Base-by-base conservation (phyloP, 2,113 vertebrate genomes). In the Ctenomys sociabilis region DNA sequence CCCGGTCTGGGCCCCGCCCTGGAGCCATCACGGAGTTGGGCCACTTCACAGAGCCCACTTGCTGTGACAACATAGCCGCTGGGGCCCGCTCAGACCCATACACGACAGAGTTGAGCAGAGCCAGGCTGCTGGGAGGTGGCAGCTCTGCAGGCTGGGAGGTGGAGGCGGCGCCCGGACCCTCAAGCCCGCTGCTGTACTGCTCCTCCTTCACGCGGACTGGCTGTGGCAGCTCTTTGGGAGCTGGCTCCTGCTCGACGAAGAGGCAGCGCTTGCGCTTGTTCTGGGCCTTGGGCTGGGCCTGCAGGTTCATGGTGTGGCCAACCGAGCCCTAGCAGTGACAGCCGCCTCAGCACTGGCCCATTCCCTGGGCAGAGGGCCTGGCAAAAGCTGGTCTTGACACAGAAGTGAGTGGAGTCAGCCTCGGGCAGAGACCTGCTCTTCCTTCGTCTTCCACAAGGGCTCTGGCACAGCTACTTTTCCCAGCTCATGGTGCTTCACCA, bases 191-290 rank as follows among this genome's bases (percentile, higher is more conserved):
- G 90, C 99, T 99, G 90, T 99, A 99, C 63, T 99, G 98, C 63
- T 99, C 99, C 88, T 99, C 99, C 13, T 99, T 99, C 49, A 98
- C 96, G 35, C 97, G 59, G 85, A 97, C 16, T 81, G 97, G 21
- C 90, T 90, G 97, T 2, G 98, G 98, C 13, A 98, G 94, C 88
- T 99, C 99, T 98, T 99, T 99, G 96, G 99, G 90, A 57, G 98
- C 30, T 95, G 98, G 88, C 91, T 98, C 98, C 97, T 98, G 99
- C 45, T 99, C 99, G 96, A 94, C 98, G 94, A 99, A 99, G 1
- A 99, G 98, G 97, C 99, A 98, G 95, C 99, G 99, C 93, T 99
- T 99, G 83, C 99, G 99, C 98, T 99, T 99, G 98, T 97, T 98
- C 98, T 98, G 99, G 97, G 98, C 97, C 98, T 99, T 99, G 97